Conservation (phyloP, 2,113 vertebrate species). For the Nycticebus coucang region DNA sequence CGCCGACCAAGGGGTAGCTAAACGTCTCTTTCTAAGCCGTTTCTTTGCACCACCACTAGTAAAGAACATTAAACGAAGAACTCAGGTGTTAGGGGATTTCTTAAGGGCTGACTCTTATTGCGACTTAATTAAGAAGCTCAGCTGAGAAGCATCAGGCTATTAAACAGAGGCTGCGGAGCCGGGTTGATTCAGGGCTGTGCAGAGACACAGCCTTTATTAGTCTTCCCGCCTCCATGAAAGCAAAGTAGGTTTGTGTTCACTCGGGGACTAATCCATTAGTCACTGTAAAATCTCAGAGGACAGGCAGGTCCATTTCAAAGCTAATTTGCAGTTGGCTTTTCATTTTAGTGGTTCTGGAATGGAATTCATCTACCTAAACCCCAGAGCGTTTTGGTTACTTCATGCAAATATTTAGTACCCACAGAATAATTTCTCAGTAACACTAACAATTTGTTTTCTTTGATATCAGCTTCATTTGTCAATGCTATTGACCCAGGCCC, state of each 20-base stretch:
- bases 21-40: background rate
- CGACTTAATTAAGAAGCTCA: conserved; percentile 72
- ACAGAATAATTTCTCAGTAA: conserved; percentile 65
- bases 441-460: conserved; percentile 78
- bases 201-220: conserved; percentile 45
- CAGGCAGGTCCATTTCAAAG: conserved; percentile 75
- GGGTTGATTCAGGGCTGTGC: background rate
- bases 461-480: conserved; percentile 73
- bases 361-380: conserved; percentile 74
- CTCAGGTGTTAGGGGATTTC: conserved; percentile 53
- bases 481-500: conserved; percentile 69
- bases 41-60: background rate
- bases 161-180: background rate
- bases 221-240: conserved; percentile 60
- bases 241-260: conserved; percentile 70
- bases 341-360: conserved; percentile 77
- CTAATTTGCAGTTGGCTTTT: conserved; percentile 77
- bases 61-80: conserved; percentile 60
- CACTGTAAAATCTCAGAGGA: conserved; percentile 69
- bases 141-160: conserved; percentile 45
- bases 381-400: conserved; percentile 61
- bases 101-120: conserved; percentile 58
- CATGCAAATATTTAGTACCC: conserved; percentile 77
- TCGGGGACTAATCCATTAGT: conserved; percentile 73
- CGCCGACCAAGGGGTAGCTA: background rate